Percentiles rank a stretch among this genome's conserved stretches.
phyloP scores from a whole-genome alignment of 2,888 invertebrate species.

The Torymus aiolomorphi region DNA sequence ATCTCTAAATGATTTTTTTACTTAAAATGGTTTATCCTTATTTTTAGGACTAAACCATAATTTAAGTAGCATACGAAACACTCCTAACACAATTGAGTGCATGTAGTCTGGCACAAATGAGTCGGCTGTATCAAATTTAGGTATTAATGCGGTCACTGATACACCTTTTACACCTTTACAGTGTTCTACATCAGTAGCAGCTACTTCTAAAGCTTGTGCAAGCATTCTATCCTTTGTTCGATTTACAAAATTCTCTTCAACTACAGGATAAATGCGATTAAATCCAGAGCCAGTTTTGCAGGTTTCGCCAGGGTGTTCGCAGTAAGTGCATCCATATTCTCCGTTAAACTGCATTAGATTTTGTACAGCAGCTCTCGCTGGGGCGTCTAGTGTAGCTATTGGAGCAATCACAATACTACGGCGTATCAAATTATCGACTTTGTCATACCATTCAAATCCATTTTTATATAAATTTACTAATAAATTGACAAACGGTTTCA shows the following conservation, averaged over 20 bases:
- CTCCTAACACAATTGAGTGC: constrained; percentile 32
- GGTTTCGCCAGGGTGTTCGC: constrained; percentile 36
- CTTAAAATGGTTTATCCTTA: too few species aligned
- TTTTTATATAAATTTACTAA: background rate
- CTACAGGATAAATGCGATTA: background rate
- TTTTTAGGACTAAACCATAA: constrained; percentile 19
- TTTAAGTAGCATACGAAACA: constrained; percentile 20
- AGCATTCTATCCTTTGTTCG: constrained; percentile 19
- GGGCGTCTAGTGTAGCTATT: constrained; percentile 21
- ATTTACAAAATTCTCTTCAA: background rate
- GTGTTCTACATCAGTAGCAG: constrained; percentile 18
- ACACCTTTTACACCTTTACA: constrained; percentile 18
- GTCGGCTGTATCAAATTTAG: constrained; percentile 7
- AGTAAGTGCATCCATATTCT: constrained; percentile 54
- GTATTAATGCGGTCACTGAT: constrained; percentile 20
- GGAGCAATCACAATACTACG: constrained; percentile 17
- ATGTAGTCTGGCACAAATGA: constrained; percentile 32
- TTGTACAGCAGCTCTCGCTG: constrained; percentile 48
- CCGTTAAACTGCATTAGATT: constrained; percentile 51
- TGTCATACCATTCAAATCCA: constrained; percentile 1
- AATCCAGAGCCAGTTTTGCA: background rate
- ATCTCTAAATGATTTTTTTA: constrained; percentile 23
- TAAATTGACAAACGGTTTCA: background rate
- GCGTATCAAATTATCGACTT: background rate
- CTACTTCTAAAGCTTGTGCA: constrained; percentile 1